Evolutionary conservation across 2,888 invertebrate genomes (phyloP), one percentile per base, ranked within the genome.

Genomic region (Hirtodrosophila cameraria): DNA sequence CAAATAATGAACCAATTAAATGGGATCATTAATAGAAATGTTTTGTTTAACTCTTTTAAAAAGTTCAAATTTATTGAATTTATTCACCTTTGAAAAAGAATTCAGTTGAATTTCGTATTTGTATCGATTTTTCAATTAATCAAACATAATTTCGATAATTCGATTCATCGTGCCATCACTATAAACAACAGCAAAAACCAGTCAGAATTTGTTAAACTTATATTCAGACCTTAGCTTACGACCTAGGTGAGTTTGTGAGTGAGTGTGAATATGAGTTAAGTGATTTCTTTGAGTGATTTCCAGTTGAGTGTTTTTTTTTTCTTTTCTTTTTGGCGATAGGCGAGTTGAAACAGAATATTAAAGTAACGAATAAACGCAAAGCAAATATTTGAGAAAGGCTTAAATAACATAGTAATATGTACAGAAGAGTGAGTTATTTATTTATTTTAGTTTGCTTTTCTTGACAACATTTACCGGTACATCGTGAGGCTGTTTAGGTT

Each of bases 401-500:
- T 23, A 18, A 15, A 9, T 27, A 23, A 38, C n/a, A 27, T 23
- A 6, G n/a, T 25, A 30, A 7, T 18, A 41, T 43, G 27, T 49
- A n/a, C n/a, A 30, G 11, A 46, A 41, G 46, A 41, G 36, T 15
- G 20, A 25, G 28, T 43, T 36, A 12, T 31, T 30, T 31, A 20
- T 31, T 27, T 53, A 20, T 43, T 35, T 50, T 45, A 30, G 28
- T 20, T 18, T 7, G 5, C 12, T 18, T 38, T 45, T 3, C 18
- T 36, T 30, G 13, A 58, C 43, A 73, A 83, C 77, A 81, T 77
- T 82, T 82, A 82, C 81, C 81, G 81, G 81, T 82, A 82, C 81
- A 82, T 82, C 66, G 86, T 82, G 81, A 84, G 81, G 66, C 81
- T 66, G 86, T 86, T 86, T 63, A 72, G 67, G 82, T 82, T 86